Base-by-base conservation (phyloP, 1,140 invertebrate species). In the Stegodyphus mimosarum region DNA sequence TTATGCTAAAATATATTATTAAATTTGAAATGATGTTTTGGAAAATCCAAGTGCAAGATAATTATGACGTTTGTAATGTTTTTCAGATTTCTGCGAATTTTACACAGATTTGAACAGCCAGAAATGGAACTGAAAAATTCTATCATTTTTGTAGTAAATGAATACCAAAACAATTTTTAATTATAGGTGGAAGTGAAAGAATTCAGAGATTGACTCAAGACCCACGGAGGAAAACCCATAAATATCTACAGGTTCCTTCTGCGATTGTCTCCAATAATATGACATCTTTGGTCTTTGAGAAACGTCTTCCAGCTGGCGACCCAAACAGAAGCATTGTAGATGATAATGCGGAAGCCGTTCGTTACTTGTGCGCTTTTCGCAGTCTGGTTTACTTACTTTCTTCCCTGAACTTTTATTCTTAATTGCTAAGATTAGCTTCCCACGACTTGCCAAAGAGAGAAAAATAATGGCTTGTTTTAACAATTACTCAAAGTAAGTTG, bases 251-350 rank as follows among this genome's bases (percentile, higher is more conserved):
- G 60, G 7, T 18, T 15, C 18, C 63, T 88, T 33, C 71, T 0
- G 48, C 66, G 7, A 87, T 79, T 66, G 83, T 87, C 5, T 80
- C 72, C 6, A 88, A 88, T 33, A 88, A 85, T 67, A 88, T 88
- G 18, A 83, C 53, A 10, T 52, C 55, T 48, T 64, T 88, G 15
- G 60, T 87, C 7, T 85, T 88, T 9, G 88, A 87, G 0, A 76
- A 86, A 64, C 80, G 76, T 6, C 87, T 87, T 33, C 73, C 72
- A 18, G 69, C 60, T 11, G 63, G 75, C 7, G 70, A 88, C 18
- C 75, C 85, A 0, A 17, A 51, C 7, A 51, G 75, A 48, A 70
- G 50, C 11, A n/a, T 64, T 18, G 48, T 87, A 0, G 73, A 86
- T 55, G 18, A 81, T 6, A 67, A 50, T 6, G 70, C 72, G 6